These are phyloP conservation scores for Gymnothorax javanicus DNA, from an alignment of 2,797 vertebrate species.

Conservation along the genomic window DNA sequence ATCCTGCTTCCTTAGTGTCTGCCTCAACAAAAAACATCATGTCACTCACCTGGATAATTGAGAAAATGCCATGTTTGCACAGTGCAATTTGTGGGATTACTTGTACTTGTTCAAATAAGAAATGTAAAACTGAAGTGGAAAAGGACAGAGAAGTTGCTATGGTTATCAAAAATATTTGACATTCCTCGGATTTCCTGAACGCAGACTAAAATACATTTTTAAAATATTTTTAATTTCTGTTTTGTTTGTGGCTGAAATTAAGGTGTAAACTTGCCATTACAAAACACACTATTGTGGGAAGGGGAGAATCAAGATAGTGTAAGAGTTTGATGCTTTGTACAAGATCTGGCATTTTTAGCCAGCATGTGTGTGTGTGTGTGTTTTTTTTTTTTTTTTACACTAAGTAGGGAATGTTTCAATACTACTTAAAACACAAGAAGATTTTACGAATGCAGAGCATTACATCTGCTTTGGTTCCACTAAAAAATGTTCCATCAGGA, in stretches of 20 bases:
- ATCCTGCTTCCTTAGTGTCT: neutral
- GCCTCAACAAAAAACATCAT: constrained; percentile 12
- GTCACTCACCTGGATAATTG: constrained; percentile 8
- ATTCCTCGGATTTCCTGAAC: neutral
- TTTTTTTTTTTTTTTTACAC: neutral
- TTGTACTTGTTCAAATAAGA: neutral
- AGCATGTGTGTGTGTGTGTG: neutral
- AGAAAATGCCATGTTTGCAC: neutral
- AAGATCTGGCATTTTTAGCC: neutral
- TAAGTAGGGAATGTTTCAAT: neutral
- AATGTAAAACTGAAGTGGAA: neutral
- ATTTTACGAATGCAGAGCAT: neutral
- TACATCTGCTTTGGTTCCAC: neutral
- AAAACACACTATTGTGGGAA: neutral
- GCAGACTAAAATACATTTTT: neutral
- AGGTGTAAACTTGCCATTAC: neutral
- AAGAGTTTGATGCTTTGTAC: neutral
- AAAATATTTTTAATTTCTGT: neutral
- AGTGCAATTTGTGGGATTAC: constrained; percentile 17
- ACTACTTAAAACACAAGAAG: neutral
- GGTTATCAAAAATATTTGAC: neutral
- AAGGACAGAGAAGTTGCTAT: neutral
- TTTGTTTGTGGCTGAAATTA: neutral
- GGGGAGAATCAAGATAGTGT: neutral
- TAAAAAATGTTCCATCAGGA: neutral